A percentile compares a stretch with the other conserved stretches of the same genome.
phyloP scores from a whole-genome alignment of 2,797 vertebrate species.

The Syngnathus acus region DNA sequence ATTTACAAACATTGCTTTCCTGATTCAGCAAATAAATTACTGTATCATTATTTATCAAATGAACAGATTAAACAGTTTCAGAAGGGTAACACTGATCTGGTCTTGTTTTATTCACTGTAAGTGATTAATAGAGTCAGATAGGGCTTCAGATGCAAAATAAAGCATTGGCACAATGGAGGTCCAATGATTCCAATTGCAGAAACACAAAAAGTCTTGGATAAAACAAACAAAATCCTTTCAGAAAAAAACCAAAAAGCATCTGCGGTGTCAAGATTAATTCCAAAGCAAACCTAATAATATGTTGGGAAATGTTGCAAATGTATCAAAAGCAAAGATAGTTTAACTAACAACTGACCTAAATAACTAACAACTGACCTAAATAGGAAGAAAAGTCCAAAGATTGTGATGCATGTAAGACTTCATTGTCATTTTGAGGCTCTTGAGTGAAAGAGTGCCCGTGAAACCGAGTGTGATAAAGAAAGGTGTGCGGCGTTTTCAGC shows the following conservation, averaged over 20 bases:
- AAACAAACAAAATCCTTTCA: background rate
- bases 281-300: constrained; percentile 1
- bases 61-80: constrained; percentile 1
- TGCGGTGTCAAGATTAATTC: background rate
- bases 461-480: no score
- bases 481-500: constrained; percentile 2
- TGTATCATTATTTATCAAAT: background rate
- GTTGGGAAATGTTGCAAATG: constrained; percentile 9
- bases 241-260: background rate
- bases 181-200: background rate
- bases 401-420: background rate
- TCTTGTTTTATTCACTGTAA: background rate
- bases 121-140: background rate
- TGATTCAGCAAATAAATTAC: background rate
- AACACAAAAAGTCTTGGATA: background rate
- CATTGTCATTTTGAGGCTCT: background rate
- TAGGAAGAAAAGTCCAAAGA: background rate
- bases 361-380: background rate
- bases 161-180: background rate
- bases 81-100: background rate
- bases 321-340: constrained; percentile 13
- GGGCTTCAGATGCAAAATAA: constrained; percentile 1
- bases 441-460: background rate
- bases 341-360: background rate
- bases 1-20: background rate